A percentile compares a stretch with the other conserved stretches of the same genome.
Evolutionary conservation across 2,113 vertebrate genomes (phyloP).

Genomic region (Bufo bufo): DNA sequence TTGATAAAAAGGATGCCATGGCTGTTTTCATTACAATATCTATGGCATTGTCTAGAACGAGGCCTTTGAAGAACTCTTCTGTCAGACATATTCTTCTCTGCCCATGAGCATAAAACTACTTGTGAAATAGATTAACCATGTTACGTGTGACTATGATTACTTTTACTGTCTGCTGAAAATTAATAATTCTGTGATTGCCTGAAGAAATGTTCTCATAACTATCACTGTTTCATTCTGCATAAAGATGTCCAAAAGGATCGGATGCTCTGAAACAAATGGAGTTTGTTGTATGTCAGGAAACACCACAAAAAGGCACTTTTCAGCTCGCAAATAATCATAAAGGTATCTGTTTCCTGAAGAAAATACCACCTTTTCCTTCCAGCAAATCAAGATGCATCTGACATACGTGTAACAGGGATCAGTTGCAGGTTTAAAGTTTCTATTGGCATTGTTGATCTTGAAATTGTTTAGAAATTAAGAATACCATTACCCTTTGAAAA

Average conservation of each 20-base stretch:
- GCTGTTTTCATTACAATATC: constrained; percentile 5
- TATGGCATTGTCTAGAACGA: constrained; percentile 14
- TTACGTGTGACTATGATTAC: constrained; percentile 51
- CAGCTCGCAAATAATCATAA: constrained; percentile 55
- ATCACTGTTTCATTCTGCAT: constrained; percentile 50
- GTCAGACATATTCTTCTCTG: constrained; percentile 32
- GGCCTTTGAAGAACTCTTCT: constrained; percentile 30
- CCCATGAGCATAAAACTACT: constrained; percentile 41
- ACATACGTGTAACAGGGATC: constrained; percentile 54
- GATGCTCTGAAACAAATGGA: constrained; percentile 56
- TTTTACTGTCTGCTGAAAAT: constrained; percentile 54
- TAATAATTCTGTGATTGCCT: constrained; percentile 50
- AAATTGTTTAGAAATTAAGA: constrained; percentile 59
- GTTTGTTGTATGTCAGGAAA: constrained; percentile 53
- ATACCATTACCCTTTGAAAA: constrained; percentile 58
- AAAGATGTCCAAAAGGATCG: constrained; percentile 53
- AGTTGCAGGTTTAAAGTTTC: constrained; percentile 49
- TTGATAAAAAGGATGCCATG: neutral
- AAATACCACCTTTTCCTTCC: constrained; percentile 55
- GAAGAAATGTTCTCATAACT: constrained; percentile 58
- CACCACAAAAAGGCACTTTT: constrained; percentile 51
- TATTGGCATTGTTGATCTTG: constrained; percentile 39
- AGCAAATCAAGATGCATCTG: constrained; percentile 54
- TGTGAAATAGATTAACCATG: constrained; percentile 53
- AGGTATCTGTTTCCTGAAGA: constrained; percentile 55